Base-by-base conservation (phyloP, 2,888 invertebrate species). In the Trypoxylon attenuatum region DNA sequence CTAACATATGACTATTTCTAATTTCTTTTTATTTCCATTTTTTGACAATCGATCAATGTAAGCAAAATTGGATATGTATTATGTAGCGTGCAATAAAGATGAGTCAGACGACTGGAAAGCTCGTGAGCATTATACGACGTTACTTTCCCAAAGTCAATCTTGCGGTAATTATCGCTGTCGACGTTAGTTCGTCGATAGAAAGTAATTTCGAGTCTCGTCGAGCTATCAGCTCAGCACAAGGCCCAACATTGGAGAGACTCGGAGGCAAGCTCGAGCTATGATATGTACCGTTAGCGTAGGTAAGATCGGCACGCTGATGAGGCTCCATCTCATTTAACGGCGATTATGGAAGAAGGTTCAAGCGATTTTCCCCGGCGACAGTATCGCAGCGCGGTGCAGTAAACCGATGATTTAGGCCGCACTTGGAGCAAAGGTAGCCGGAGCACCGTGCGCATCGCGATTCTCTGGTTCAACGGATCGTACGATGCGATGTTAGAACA, bases 251-350 rank as follows among this genome's bases (percentile, higher is more conserved):
- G 25, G 8, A 5, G 25, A 41, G 41, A 18, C 3, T 4, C 4
- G 43, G 4, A 5, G 4, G 19, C 5, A 43, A 4, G 5, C 43
- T 10, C 42, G 45, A 21, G 22, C 47, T 43, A 42, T 50, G 45
- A 21, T 29, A 47, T 51, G 52, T 65, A 69, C 66, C 69, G 69
- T 66, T 61, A 60, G 33, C 56, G 47, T 49, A 52, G 29, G 42
- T 42, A 52, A 56, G 58, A 72, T 67, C 67, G 57, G 50, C 69
- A 55, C 65, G 69, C 69, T 72, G 69, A 67, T 71, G 73, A 75
- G 71, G 68, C 62, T 55, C 53, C 62, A 59, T 59, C 57, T 70
- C 43, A 66, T 56, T 73, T 62, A 64, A 73, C 52, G 58, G 39
- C 57, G 72, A 61, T 68, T 56, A 62, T 45, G 41, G 46, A 42